Conservation (phyloP, 2,797 vertebrate species). For the Steatocranus sp. region DNA sequence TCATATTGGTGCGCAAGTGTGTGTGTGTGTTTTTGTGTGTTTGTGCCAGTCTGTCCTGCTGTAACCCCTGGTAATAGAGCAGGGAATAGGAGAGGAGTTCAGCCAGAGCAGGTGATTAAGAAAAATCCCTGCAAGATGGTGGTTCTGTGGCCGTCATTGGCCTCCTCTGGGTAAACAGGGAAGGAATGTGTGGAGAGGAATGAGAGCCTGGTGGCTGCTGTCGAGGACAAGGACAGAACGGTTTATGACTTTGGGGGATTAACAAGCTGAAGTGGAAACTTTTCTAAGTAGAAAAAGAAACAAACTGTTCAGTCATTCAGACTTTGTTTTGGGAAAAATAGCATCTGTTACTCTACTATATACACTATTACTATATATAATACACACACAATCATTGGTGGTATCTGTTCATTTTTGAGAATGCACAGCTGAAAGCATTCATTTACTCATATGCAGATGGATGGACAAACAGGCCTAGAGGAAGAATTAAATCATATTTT, state of each 20-base stretch:
- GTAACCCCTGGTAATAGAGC: conserved; percentile 64
- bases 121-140: conserved; percentile 72
- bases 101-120: conserved; percentile 68
- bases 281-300: conserved; percentile 59
- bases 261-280: conserved; percentile 64
- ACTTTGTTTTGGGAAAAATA: conserved; percentile 26
- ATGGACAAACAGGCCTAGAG: not conserved
- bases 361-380: not conserved
- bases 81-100: conserved; percentile 61
- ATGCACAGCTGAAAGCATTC: not conserved
- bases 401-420: not conserved
- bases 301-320: conserved; percentile 29
- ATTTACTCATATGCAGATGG: not conserved
- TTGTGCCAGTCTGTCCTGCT: conserved; percentile 42
- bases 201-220: conserved; percentile 52
- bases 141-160: conserved; percentile 43
- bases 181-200: conserved; percentile 45
- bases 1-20: conserved; percentile 8
- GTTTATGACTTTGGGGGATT: conserved; percentile 70
- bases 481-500: not conserved
- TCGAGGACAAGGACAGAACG: conserved; percentile 65
- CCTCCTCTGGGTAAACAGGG: conserved; percentile 66
- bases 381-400: not conserved
- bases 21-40: conserved; percentile 1
- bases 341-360: not conserved